phyloP scores from a whole-genome alignment of 2,888 invertebrate species.

The Orthosia incerta region DNA sequence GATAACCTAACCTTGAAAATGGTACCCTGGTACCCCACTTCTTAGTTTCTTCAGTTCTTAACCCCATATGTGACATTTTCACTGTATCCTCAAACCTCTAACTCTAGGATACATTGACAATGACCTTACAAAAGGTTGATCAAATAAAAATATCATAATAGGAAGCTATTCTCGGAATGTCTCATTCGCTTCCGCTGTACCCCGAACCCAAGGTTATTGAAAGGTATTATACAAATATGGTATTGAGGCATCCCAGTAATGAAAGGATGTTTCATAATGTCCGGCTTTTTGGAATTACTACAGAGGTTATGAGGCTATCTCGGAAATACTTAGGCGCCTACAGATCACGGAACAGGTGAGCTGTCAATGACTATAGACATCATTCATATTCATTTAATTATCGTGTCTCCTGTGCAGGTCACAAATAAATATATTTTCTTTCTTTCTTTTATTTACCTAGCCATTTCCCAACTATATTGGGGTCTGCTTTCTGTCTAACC shows the following conservation, averaged over 20 bases:
- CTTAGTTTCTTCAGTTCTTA: no score
- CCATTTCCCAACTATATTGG: no score
- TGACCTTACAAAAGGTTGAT: slow-evolving; percentile 20
- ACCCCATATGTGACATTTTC: no score
- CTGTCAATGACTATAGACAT: neutral
- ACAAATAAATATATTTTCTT: no score
- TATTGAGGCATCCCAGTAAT: slow-evolving; percentile 71
- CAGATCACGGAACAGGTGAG: neutral
- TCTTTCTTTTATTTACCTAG: no score
- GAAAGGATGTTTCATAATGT: slow-evolving; percentile 70
- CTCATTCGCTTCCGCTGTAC: neutral
- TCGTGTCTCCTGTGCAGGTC: no score
- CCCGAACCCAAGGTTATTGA: slow-evolving; percentile 65
- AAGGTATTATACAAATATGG: slow-evolving; percentile 71
- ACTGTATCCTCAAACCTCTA: no score
- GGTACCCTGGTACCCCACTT: no score
- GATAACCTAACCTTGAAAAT: no score
- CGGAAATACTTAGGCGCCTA: slow-evolving; percentile 37
- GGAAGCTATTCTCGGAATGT: neutral
- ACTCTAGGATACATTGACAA: neutral
- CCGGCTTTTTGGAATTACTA: slow-evolving; percentile 70
- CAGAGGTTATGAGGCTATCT: slow-evolving; percentile 36
- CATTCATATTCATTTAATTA: no score
- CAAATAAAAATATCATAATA: slow-evolving; percentile 7
- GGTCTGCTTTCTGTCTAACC: no score